Evolutionary conservation across 1,140 invertebrate species (phyloP), one percentile per base, ranked within the genome.

Genomic region (Paraescarpia echinospica): DNA sequence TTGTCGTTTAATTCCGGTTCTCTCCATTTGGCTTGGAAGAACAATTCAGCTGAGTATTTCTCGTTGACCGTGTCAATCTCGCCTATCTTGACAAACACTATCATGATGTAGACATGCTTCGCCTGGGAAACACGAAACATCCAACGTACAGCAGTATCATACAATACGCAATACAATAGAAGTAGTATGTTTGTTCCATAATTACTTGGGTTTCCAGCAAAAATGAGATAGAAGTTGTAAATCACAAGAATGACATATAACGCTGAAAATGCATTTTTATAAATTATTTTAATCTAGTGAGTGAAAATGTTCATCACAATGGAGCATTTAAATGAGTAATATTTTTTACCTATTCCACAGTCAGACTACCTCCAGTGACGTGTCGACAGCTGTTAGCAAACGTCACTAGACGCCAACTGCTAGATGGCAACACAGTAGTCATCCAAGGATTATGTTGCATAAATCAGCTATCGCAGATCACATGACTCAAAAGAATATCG

Each of bases 61-160:
- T 95, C 95, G 89, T 94, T 94, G 1, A 95, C 93, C 1, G 95
- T 95, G 92, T 95, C 94, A 33, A 95, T 95, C 33, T 95, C 94
- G 1, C 94, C 94, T 31, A 95, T 94, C 91, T 95, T 95, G 91
- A 95, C 92, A 92, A 95, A 95, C 33, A 94, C 94, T 22, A 94
- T 93, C 31, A 93, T 93, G 2, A 95, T 33, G 34, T 94, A 94
- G 0, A 95, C 94, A 31, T 92, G 93, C 59, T 34, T 90, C 94
- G 94, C 92, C 41, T 34, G n/a, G 35, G 22, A 33, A 89, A 92
- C 92, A 92, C 12, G 33, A 18, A 34, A 89, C 14, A 92, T n/a
- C 33, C 34, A 92, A 8, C 48, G 8, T 59, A 12, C 12, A 35
- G 41, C 34, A 92, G 33, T 59, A 34, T 6, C 5, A 92, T 92